Conservation (phyloP, 2,113 vertebrate genomes). For the Oryzias javanicus region DNA sequence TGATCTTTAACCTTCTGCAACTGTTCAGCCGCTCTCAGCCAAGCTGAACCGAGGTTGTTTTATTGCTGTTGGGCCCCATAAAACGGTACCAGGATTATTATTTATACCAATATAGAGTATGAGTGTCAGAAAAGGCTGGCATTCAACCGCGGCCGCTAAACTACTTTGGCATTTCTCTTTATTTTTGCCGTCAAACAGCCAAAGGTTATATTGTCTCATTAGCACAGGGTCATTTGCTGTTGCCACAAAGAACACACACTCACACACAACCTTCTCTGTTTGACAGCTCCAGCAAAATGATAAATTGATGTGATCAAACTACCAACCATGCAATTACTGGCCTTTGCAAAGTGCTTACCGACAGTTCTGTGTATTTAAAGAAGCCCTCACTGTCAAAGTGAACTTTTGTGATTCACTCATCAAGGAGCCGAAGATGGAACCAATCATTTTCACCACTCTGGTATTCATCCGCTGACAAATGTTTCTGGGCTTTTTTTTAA, state of each 20-base stretch:
- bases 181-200: neutral
- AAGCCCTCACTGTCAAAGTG: neutral
- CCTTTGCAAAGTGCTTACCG: neutral
- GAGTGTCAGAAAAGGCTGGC: too few species aligned
- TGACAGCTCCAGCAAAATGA: conserved; percentile 4
- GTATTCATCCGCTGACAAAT: too few species aligned
- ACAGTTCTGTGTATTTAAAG: neutral
- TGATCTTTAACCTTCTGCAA: too few species aligned
- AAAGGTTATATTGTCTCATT: neutral
- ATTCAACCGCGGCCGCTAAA: neutral
- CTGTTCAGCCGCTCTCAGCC: too few species aligned
- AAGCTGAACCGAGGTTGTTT: too few species aligned
- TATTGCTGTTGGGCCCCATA: too few species aligned
- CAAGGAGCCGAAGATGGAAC: too few species aligned
- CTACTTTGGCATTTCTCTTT: neutral
- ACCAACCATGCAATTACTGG: neutral
- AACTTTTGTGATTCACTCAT: neutral
- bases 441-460: too few species aligned
- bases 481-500: too few species aligned
- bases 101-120: too few species aligned
- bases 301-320: conserved; percentile 4
- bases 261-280: neutral
- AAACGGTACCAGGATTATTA: too few species aligned
- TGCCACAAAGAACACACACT: neutral
- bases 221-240: neutral